Evolutionary conservation across 2,888 invertebrate genomes (phyloP), one percentile per base, ranked within the genome.

Genomic region (Bombyx huttoni): DNA sequence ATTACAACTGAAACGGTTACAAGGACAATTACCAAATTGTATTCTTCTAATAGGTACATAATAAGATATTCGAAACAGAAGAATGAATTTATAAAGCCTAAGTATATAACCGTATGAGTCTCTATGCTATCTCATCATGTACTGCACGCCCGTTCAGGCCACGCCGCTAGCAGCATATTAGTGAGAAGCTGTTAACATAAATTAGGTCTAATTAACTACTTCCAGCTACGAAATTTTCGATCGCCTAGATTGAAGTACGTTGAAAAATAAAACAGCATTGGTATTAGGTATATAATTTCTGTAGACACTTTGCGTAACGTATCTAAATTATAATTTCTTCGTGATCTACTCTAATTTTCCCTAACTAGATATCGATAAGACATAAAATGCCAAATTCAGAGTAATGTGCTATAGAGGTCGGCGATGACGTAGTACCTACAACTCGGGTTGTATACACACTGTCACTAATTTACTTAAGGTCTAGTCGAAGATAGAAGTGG

Each of bases 1-100:
- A 51, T 56, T 47, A 53, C 51, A 45, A 57, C 51, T 50, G 54
- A 48, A 8, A 51, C 33, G 13, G 51, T 10, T 9, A 58, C 8
- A 13, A 50, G 47, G 46, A 52, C 48, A 40, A 56, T 47, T 47
- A 52, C 49, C 51, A 52, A 49, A 40, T 51, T 51, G 8, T 54
- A 51, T 51, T 51, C 53, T 45, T 49, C 35, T 54, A 58, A 12
- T 24, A 53, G 48, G 12, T 60, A 40, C 40, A 40, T 40, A 40
- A 40, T 40, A 10, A 8, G 40, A 6, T 40, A 10, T 40, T 40
- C 40, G 40, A 40, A 40, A 40, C 7, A 40, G 40, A 40, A 3
- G 50, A 40, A 50, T 14, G 12, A 24, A 24, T 40, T 40, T 40
- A 40, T 40, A 40, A 40, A 3, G 12, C 40, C 40, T 5, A 40